Percentiles rank a stretch among this genome's conserved stretches.
phyloP scores from a whole-genome alignment of 2,888 invertebrate species.

The Mythimna ferrago region DNA sequence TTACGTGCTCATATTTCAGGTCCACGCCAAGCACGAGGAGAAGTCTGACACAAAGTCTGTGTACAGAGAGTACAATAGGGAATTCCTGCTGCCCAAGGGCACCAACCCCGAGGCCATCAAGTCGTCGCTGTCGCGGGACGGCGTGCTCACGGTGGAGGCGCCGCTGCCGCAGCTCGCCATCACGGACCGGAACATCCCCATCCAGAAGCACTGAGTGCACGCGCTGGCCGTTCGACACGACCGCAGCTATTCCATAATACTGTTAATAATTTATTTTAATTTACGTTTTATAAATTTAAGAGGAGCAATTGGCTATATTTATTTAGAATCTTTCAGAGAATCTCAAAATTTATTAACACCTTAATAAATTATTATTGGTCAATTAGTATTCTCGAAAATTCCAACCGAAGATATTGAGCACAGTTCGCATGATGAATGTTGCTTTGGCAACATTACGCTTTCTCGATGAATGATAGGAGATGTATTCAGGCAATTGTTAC shows the following conservation, averaged over 20 bases:
- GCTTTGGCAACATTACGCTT: slow-evolving; percentile 80
- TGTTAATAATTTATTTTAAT: slow-evolving; percentile 90
- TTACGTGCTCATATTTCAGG: slow-evolving; percentile 90
- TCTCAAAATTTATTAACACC: slow-evolving; percentile 85
- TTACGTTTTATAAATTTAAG: slow-evolving; percentile 86
- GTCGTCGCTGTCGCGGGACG: slow-evolving; percentile 98
- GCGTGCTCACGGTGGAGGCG: slow-evolving; percentile 98
- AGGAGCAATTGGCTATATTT: slow-evolving; percentile 84
- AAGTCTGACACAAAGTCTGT: slow-evolving; percentile 99
- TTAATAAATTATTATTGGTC: slow-evolving; percentile 73
- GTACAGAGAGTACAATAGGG: slow-evolving; percentile 99
- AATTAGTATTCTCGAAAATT: slow-evolving; percentile 76
- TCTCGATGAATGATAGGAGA: slow-evolving; percentile 80
- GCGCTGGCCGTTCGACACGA: slow-evolving; percentile 72
- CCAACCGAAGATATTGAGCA: slow-evolving; percentile 74
- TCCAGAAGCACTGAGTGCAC: slow-evolving; percentile 91
- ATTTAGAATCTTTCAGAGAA: slow-evolving; percentile 87
- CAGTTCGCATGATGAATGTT: slow-evolving; percentile 78
- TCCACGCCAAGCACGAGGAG: slow-evolving; percentile 99
- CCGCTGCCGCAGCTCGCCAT: slow-evolving; percentile 97
- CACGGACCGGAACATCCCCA: slow-evolving; percentile 96
- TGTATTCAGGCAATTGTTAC: slow-evolving; percentile 79
- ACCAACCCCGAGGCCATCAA: slow-evolving; percentile 99
- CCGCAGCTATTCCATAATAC: slow-evolving; percentile 89
- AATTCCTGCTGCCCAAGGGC: slow-evolving; percentile 98